Evolutionary conservation across 1,140 invertebrate species (phyloP).

Genomic region (Cecropterus lyciades): DNA sequence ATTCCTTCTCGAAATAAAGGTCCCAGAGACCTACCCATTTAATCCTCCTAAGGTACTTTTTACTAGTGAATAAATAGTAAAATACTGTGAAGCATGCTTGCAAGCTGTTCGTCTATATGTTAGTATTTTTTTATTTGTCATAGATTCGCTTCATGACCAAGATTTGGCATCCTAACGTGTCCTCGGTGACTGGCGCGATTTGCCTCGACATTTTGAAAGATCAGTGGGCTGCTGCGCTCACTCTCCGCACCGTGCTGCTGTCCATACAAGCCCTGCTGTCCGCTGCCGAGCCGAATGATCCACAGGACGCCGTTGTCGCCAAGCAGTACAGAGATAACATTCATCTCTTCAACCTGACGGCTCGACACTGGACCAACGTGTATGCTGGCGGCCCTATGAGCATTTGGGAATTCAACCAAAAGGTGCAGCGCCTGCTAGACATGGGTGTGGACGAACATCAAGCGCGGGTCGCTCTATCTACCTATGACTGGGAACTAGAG

Average conservation of each 20-base stretch:
- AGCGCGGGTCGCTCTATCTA: slow-evolving; percentile 93
- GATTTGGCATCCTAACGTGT: slow-evolving; percentile 99
- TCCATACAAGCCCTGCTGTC: slow-evolving; percentile 63
- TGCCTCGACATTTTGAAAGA: slow-evolving; percentile 99
- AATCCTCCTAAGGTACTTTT: slow-evolving; percentile 96
- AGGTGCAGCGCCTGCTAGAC: slow-evolving; percentile 92
- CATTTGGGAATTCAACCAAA: slow-evolving; percentile 90
- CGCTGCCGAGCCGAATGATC: slow-evolving; percentile 60
- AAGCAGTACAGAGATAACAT: slow-evolving; percentile 59
- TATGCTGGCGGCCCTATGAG: slow-evolving; percentile 94
- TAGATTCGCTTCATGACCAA: slow-evolving; percentile 97
- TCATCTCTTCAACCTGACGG: slow-evolving; percentile 55
- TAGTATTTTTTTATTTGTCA: slow-evolving; percentile 29
- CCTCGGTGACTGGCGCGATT: slow-evolving; percentile 99
- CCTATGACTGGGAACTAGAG: slow-evolving; percentile 95
- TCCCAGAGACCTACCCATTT: slow-evolving; percentile 99
- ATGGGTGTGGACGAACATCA: slow-evolving; percentile 95
- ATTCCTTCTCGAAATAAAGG: slow-evolving; percentile 97
- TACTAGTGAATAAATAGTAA: too few species aligned
- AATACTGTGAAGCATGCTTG: too few species aligned
- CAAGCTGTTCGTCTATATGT: too few species aligned
- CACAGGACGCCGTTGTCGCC: slow-evolving; percentile 66
- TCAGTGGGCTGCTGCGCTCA: slow-evolving; percentile 99
- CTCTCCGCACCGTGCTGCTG: slow-evolving; percentile 93
- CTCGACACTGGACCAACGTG: slow-evolving; percentile 92